A percentile compares a stretch with the other conserved stretches of the same genome.
These are phyloP conservation scores for Enteromius radiatus DNA, from an alignment of 2,797 vertebrate species.

Conservation along the genomic window DNA sequence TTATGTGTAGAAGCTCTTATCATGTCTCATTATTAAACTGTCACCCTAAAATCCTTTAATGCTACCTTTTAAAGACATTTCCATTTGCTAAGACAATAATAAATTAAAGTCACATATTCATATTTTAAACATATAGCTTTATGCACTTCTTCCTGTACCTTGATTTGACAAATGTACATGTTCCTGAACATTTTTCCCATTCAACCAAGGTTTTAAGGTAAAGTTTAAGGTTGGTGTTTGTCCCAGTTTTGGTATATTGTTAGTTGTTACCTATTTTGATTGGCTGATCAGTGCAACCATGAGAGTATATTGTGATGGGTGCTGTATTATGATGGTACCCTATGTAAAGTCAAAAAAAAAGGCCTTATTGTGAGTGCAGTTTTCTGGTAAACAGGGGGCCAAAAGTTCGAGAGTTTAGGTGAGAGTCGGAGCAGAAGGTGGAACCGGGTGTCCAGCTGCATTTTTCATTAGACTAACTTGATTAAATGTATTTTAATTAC, in stretches of 20 bases:
- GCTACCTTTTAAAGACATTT: neutral
- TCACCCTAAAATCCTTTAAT: neutral
- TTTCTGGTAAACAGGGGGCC: neutral
- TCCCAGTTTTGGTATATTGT: neutral
- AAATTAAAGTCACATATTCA: neutral
- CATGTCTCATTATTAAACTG: neutral
- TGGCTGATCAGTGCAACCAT: neutral
- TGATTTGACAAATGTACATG: neutral
- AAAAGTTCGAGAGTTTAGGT: conserved; percentile 40
- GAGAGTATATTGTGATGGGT: neutral
- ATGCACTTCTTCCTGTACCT: neutral
- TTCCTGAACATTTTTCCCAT: neutral
- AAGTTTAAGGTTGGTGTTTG: neutral
- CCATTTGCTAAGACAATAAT: neutral
- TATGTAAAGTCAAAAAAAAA: neutral
- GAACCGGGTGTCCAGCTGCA: conserved; percentile 62
- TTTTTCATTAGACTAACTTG: conserved; percentile 67
- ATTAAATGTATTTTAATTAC: conserved; percentile 71
- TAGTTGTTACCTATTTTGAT: neutral
- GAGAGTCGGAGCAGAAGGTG: conserved; percentile 47
- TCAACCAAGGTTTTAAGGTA: neutral
- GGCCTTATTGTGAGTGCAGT: neutral
- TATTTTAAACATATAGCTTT: neutral
- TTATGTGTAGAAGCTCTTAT: neutral
- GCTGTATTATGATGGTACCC: neutral